phyloP scores from a whole-genome alignment of 2,888 invertebrate genomes.

The Mythimna impura region DNA sequence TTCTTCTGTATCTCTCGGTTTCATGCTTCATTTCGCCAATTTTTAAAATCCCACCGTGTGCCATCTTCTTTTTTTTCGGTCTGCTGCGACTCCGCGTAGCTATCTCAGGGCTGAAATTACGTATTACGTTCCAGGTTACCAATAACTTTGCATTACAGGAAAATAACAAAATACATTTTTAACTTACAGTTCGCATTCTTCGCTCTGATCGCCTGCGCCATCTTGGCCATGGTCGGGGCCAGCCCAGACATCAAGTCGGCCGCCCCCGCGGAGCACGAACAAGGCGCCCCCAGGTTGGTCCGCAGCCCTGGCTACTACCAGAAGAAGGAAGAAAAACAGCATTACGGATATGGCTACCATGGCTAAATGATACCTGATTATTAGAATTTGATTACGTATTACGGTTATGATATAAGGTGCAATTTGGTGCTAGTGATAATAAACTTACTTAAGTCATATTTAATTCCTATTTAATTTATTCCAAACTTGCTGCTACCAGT shows the following conservation, averaged over 20 bases:
- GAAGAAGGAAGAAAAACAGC: not conserved
- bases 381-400: not conserved
- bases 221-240: constrained; percentile 1
- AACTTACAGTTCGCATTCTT: constrained; percentile 2
- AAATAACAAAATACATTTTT: not conserved
- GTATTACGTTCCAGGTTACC: too few relatives aligned
- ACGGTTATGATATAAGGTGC: not conserved
- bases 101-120: too few relatives aligned
- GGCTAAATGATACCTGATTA: not conserved
- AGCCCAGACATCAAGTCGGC: too few relatives aligned
- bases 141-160: not conserved
- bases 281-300: not conserved
- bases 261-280: not conserved
- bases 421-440: not conserved
- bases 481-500: too few relatives aligned
- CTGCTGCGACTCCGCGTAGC: too few relatives aligned
- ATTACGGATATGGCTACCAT: not conserved
- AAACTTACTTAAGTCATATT: not conserved
- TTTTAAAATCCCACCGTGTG: too few relatives aligned
- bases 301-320: constrained; percentile 6
- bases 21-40: too few relatives aligned
- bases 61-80: too few relatives aligned
- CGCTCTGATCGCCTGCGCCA: constrained; percentile 5
- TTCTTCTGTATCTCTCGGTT: too few relatives aligned
- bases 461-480: too few relatives aligned